Evolutionary conservation across 2,113 vertebrate species (phyloP), one percentile per base, ranked within the genome.

Genomic region (Chionis minor): DNA sequence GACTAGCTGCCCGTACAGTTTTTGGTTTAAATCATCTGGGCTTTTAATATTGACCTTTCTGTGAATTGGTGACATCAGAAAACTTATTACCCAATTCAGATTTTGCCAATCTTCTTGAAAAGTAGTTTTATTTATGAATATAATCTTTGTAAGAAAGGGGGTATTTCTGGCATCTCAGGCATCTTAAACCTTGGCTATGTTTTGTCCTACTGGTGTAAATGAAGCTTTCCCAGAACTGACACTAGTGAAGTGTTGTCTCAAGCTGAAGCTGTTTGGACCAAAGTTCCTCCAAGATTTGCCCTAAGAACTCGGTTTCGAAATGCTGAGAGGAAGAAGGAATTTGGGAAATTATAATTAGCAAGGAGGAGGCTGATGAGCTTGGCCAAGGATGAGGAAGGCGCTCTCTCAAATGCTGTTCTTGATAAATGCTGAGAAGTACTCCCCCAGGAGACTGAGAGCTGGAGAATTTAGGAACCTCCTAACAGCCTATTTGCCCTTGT

Each of bases 31-130:
- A 87, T 89, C 55, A 87, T 91, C 51, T 92, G 56, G 77, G 71
- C 56, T 91, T 92, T 93, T 94, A 90, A 40, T 62, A 59, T 23
- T 90, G 85, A 81, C 74, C 67, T 93, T 94, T 95, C 91, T 92
- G 67, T 96, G 94, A 95, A 90, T 56, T 92, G 38, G 71, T 97
- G 87, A 96, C 90, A 95, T 94, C 78, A 94, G 74, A 55, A 93
- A 95, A 93, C 51, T n/a, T 88, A 78, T 73, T 93, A 70, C 93
- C 71, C 91, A 67, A 52, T 88, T 91, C 45, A 63, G 51, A 90
- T 92, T 87, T 79, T 96, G 91, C 66, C 92, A 95, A 28, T 42
- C 38, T 94, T 95, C 83, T 94, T 95, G 54, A 94, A 80, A 96
- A 95, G 72, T 42, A 58, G 40, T 49, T 95, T 80, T 83, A 77